Evolutionary conservation across 2,888 invertebrate species (phyloP).

Genomic region (Zygothrica quintamaculata): DNA sequence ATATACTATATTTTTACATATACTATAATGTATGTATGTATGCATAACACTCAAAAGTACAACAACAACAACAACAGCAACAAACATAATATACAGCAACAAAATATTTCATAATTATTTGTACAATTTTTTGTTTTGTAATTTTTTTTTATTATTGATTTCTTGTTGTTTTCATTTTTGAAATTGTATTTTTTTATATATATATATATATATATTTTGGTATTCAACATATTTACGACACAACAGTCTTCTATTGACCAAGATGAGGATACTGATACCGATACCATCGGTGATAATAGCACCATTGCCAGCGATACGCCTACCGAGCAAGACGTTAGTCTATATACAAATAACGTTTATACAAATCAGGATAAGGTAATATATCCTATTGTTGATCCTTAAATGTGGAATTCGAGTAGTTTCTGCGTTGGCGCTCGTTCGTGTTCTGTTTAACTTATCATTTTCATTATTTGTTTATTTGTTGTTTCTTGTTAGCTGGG

Average conservation of each 20-base stretch:
- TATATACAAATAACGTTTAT: slow-evolving; percentile 31
- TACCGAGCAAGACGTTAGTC: slow-evolving; percentile 65
- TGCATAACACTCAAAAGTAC: slow-evolving; percentile 1
- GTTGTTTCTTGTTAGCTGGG: slow-evolving; percentile 13
- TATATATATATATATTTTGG: too few relatives aligned
- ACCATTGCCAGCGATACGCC: slow-evolving; percentile 73
- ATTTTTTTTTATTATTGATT: slow-evolving; percentile 17
- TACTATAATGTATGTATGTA: neutral
- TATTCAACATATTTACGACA: slow-evolving; percentile 10
- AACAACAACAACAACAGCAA: neutral
- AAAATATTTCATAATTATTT: neutral
- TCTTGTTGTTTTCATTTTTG: slow-evolving; percentile 40
- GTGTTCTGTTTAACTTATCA: slow-evolving; percentile 19
- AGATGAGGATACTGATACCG: slow-evolving; percentile 70
- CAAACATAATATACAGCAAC: neutral
- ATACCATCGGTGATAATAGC: slow-evolving; percentile 64
- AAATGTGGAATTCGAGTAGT: slow-evolving; percentile 1
- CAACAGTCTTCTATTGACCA: slow-evolving; percentile 70
- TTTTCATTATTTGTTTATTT: neutral
- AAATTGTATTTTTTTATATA: slow-evolving; percentile 39
- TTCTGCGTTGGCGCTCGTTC: slow-evolving; percentile 29
- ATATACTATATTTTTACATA: slow-evolving; percentile 9
- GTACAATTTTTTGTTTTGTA: neutral
- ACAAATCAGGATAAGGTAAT: slow-evolving; percentile 63
- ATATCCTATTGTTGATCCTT: slow-evolving; percentile 1